Evolutionary conservation across 1,140 invertebrate genomes (phyloP).

Genomic region (Pseudomyrmex sp.): DNA sequence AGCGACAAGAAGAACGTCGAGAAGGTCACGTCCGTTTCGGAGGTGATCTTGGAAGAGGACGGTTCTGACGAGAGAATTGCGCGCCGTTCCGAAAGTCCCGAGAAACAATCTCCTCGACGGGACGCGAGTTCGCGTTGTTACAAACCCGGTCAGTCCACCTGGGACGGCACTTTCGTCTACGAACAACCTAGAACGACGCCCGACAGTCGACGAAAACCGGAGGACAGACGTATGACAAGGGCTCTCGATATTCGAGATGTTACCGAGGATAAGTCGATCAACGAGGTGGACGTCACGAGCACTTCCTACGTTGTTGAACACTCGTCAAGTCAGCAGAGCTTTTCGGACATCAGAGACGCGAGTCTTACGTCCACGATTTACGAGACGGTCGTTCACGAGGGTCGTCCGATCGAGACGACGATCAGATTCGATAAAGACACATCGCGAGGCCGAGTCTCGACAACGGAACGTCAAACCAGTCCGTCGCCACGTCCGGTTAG

Average conservation of each 20-base stretch:
- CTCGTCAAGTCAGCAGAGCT: constrained; percentile 75
- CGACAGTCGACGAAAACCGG: constrained; percentile 18
- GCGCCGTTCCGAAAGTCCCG: constrained; percentile 7
- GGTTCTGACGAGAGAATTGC: background rate
- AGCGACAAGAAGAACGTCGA: constrained; percentile 66
- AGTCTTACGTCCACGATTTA: constrained; percentile 50
- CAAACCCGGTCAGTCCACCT: constrained; percentile 74
- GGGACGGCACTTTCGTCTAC: constrained; percentile 77
- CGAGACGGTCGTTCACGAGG: constrained; percentile 62
- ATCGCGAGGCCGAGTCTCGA: background rate
- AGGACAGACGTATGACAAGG: constrained; percentile 19
- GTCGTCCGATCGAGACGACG: constrained; percentile 21
- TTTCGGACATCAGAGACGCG: constrained; percentile 67
- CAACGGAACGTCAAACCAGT: constrained; percentile 19
- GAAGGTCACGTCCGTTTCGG: constrained; percentile 67
- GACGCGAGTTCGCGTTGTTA: constrained; percentile 57
- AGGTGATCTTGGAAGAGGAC: constrained; percentile 65
- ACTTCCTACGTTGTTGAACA: constrained; percentile 80
- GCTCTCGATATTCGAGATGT: constrained; percentile 77
- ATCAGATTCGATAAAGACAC: constrained; percentile 31
- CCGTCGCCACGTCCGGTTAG: constrained; percentile 52
- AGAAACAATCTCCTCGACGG: background rate
- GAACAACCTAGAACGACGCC: constrained; percentile 46
- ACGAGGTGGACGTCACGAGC: constrained; percentile 77
- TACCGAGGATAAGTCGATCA: constrained; percentile 79